Conservation (phyloP, 2,888 invertebrate genomes). For the Noctua fimbriata region DNA sequence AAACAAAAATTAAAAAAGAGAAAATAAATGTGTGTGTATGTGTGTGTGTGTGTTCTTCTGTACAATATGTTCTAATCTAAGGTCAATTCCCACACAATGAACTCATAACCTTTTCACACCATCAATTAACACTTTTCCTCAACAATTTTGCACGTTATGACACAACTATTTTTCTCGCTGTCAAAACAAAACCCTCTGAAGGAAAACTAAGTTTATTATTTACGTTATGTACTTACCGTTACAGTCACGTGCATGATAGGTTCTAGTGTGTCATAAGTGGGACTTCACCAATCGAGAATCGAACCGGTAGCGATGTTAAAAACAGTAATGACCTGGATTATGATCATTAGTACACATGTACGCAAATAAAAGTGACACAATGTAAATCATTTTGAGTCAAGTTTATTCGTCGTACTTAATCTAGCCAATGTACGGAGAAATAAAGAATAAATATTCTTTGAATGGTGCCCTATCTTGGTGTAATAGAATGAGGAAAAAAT, state of each 20-base stretch:
- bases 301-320: slow-evolving; percentile 34
- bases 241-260: neutral
- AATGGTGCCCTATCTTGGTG: slow-evolving; percentile 9
- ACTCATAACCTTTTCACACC: neutral
- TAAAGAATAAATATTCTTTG: slow-evolving; percentile 36
- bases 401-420: slow-evolving; percentile 35
- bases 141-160: slow-evolving; percentile 47
- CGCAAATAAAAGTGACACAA: slow-evolving; percentile 28
- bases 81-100: neutral
- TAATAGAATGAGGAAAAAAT: slow-evolving; percentile 31
- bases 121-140: slow-evolving; percentile 37
- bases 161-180: slow-evolving; percentile 29
- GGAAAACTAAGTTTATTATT: slow-evolving; percentile 55
- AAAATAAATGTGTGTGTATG: too few species aligned
- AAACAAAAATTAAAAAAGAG: too few species aligned
- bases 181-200: slow-evolving; percentile 40
- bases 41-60: neutral
- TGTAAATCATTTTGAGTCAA: slow-evolving; percentile 26
- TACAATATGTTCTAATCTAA: neutral
- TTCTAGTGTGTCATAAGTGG: slow-evolving; percentile 38
- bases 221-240: slow-evolving; percentile 7
- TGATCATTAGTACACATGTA: slow-evolving; percentile 14
- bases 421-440: slow-evolving; percentile 36
- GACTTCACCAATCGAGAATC: slow-evolving; percentile 48
- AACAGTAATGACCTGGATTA: slow-evolving; percentile 34